phyloP scores from a whole-genome alignment of 1,140 invertebrate species.

The Drosophila arawakana region DNA sequence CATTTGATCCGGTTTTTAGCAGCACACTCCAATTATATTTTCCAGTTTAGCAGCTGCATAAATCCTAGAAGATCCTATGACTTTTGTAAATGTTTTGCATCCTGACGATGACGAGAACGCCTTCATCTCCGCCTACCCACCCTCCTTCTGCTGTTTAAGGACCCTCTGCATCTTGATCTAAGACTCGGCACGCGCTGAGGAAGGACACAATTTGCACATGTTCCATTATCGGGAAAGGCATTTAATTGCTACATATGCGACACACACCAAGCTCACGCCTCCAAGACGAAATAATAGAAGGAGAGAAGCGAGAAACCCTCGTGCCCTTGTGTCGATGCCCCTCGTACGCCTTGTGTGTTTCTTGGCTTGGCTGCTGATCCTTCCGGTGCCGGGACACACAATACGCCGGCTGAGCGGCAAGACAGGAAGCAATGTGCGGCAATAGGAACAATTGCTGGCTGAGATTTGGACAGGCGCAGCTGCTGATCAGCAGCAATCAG shows the following conservation, averaged over 20 bases:
- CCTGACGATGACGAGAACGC: slow-evolving; percentile 51
- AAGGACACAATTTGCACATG: slow-evolving; percentile 74
- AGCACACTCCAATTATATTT: background rate
- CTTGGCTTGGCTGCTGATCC: slow-evolving; percentile 51
- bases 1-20: background rate
- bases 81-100: slow-evolving; percentile 60
- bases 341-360: background rate
- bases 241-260: slow-evolving; percentile 81
- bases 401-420: slow-evolving; percentile 33
- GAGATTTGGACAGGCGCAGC: slow-evolving; percentile 62
- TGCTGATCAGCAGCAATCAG: slow-evolving; percentile 38
- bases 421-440: slow-evolving; percentile 81
- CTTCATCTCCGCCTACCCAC: slow-evolving; percentile 43
- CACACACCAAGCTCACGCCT: slow-evolving; percentile 71
- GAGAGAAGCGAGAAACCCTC: slow-evolving; percentile 46
- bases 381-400: slow-evolving; percentile 65
- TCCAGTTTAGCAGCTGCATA: slow-evolving; percentile 12
- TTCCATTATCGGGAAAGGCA: slow-evolving; percentile 51
- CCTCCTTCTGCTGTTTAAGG: background rate
- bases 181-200: slow-evolving; percentile 63
- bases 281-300: slow-evolving; percentile 32
- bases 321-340: background rate
- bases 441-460: slow-evolving; percentile 69
- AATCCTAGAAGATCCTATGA: slow-evolving; percentile 53
- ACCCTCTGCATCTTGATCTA: slow-evolving; percentile 3